These are phyloP conservation scores for Schizopygopsis pylzovi DNA, from an alignment of 2,797 vertebrate species.

Conservation along the genomic window DNA sequence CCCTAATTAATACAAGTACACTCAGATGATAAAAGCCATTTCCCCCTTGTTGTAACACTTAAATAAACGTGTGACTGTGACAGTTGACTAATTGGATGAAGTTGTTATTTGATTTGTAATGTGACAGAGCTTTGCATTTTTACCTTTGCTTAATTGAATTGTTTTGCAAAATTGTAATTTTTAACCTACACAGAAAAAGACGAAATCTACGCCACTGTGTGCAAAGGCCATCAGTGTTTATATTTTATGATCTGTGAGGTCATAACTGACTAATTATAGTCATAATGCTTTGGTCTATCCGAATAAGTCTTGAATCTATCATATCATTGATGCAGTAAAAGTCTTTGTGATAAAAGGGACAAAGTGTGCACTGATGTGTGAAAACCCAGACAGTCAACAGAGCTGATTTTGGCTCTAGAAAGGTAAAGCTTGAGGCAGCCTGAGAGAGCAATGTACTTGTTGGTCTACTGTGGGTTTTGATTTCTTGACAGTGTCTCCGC, in stretches of 20 bases:
- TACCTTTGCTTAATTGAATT: background rate
- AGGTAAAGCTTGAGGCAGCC: conserved; percentile 9
- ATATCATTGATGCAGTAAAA: conserved; percentile 31
- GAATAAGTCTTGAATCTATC: background rate
- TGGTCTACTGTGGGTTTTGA: conserved; percentile 72
- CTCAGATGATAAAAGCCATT: background rate
- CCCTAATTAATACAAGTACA: background rate
- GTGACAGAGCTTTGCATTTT: background rate
- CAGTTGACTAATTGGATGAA: background rate
- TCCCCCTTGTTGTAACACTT: background rate
- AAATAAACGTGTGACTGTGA: background rate
- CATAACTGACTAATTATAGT: background rate
- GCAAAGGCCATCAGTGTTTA: background rate
- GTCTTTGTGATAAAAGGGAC: conserved; percentile 29
- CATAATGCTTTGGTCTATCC: background rate
- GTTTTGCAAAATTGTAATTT: background rate
- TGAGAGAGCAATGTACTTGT: conserved; percentile 19
- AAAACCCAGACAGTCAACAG: conserved; percentile 14
- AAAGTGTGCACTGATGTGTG: conserved; percentile 30
- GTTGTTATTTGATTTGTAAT: background rate
- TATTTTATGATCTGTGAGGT: conserved; percentile 3
- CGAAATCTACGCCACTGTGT: background rate
- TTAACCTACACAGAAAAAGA: too few relatives aligned
- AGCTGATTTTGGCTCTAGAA: conserved; percentile 5
- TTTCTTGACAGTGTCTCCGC: conserved; percentile 61